Conservation (phyloP, 2,888 invertebrate genomes). For the Teleogryllus oceanicus region DNA sequence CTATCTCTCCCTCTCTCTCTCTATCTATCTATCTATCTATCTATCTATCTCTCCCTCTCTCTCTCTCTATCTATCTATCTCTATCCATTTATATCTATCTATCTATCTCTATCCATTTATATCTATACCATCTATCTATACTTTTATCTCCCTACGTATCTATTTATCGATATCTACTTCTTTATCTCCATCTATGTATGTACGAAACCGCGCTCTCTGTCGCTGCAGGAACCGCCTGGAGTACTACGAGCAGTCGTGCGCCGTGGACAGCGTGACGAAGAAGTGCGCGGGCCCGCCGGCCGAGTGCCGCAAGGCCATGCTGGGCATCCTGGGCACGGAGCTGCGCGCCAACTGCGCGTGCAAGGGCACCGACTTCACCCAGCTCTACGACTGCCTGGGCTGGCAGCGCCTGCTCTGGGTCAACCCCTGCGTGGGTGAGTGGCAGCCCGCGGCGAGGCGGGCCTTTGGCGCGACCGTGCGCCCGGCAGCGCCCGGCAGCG, state of each 20-base stretch:
- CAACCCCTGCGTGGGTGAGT: slow-evolving; percentile 88
- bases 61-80: no score
- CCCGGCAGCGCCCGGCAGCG: not conserved
- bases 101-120: no score
- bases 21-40: no score
- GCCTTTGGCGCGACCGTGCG: not conserved
- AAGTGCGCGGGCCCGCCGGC: slow-evolving; percentile 82
- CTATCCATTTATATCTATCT: no score
- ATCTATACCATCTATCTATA: no score
- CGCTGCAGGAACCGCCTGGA: slow-evolving; percentile 69
- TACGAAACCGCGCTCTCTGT: not conserved
- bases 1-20: no score
- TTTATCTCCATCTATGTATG: no score
- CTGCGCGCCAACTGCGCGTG: slow-evolving; percentile 84
- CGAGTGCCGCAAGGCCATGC: slow-evolving; percentile 80
- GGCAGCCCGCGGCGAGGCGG: not conserved
- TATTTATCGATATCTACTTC: no score
- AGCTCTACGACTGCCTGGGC: slow-evolving; percentile 82
- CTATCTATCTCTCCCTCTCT: no score
- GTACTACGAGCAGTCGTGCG: slow-evolving; percentile 86
- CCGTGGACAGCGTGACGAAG: slow-evolving; percentile 83
- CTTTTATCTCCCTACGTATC: no score
- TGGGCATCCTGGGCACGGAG: slow-evolving; percentile 86
- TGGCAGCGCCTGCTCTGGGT: slow-evolving; percentile 89
- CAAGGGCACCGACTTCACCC: slow-evolving; percentile 78